Evolutionary conservation across 2,888 invertebrate species (phyloP), one percentile per base, ranked within the genome.

Genomic region (Spicauda simplicius): DNA sequence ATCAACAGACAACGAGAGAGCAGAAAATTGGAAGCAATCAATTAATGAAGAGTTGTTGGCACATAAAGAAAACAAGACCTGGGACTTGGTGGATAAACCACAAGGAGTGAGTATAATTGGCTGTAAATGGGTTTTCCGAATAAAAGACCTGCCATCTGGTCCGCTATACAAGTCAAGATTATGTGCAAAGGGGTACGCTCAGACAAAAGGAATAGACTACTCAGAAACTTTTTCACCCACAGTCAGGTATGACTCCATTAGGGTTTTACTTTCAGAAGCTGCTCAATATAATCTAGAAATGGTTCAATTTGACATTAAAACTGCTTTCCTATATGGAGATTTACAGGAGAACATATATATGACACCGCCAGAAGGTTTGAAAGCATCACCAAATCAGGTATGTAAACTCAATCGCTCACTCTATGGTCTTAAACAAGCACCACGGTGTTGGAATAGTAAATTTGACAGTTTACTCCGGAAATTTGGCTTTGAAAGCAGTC

Each of bases 321-420:
- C 75, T 56, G 76, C 75, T 30, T 74, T 75, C 20, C 33, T 75
- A 14, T 74, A 76, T 71, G 73, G 73, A 1, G 64, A 70, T 0
- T 2, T 77, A 0, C 25, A 70, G 12, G 74, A 76, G 64, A 59
- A 73, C 10, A 69, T 73, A 7, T 72, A 68, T 20, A 74, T 76
- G 74, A 65, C 30, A 30, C 65, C 62, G 18, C 74, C 78, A 12
- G 73, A 75, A 69, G 75, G 74, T 12, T 41, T 74, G 30, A 18
- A 66, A 14, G 48, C 11, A 2, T 1, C 18, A 4, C 2, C n/a
- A 0, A 41, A 69, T 18, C 64, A 18, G 57, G 53, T 72, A 71
- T 74, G 72, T 71, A 73, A 73, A 70, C 63, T 73, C 7, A 70
- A 64, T 7, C 30, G 45, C 6, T 63, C 54, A 12, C 54, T 63